Evolutionary conservation across 2,113 vertebrate species (phyloP), one percentile per base, ranked within the genome.

Genomic region (Centrocercus urophasianus): DNA sequence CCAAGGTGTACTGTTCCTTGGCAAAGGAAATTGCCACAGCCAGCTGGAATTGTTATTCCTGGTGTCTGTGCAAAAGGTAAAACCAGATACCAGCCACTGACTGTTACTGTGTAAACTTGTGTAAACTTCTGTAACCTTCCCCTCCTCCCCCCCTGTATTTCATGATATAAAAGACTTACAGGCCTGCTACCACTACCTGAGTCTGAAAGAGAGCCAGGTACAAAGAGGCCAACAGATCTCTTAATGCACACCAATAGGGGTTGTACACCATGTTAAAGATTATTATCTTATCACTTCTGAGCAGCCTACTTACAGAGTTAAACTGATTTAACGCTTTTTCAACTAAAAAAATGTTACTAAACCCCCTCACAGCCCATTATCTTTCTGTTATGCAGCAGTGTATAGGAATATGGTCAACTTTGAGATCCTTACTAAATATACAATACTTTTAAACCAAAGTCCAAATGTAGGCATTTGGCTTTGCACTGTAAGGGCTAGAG

Each of bases 291-390:
- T 27, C 40, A 73, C 47, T 82, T 95, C 27, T 86, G 79, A 96
- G 76, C 28, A 3, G 86, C 76, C 92, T 93, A 94, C 72, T 88
- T 83, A 79, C 20, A 89, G 89, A 83, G 86, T 93, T 85, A 81
- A 83, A 95, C 47, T 45, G 73, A 90, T 83, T 88, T 83, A 90
- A 83, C 9, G 14, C 73, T 84, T 95, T 45, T 82, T 66, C 2
- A 0, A 93, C 61, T 93, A 63, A 81, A 81, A 40, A 96, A 88
- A 78, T 84, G 79, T 86, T 93, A 88, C 42, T 96, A 92, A 81
- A 92, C 73, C 90, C 54, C 77, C 45, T 84, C 36, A 27, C 22
- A 92, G 86, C n/a, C 24, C 76, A 90, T 88, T 91, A 93, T 74
- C 65, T 78, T 86, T 80, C 76, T 59, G 32, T 75, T 88, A 86